Base-by-base conservation (phyloP, 1,140 invertebrate species). In the Nomia melanderi region DNA sequence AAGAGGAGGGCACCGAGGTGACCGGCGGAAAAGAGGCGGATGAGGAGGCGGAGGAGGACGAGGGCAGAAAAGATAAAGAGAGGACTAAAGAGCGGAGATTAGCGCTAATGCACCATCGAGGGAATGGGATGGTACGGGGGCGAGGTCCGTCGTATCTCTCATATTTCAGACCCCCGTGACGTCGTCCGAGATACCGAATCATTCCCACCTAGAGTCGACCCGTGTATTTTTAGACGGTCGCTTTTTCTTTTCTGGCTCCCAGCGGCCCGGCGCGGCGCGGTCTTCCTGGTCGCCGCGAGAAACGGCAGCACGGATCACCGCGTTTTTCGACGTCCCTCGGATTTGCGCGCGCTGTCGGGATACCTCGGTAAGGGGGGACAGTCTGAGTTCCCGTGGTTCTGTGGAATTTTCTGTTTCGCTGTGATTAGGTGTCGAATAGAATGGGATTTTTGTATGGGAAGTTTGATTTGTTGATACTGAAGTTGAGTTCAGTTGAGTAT, bases 11-110 rank as follows among this genome's bases (percentile, higher is more conserved):
- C 29, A 14, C 39, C 39, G 29, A 33, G 71, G 47, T 31, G 71
- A 25, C 29, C 29, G 47, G 59, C 60, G 63, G 25, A 39, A 67
- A 60, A 56, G 33, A 36, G 25, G 63, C 56, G 60, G 14, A 39
- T 53, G 66, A 60, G 29, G 57, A 69, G 66, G 82, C 77, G 85
- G 79, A 81, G 74, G 80, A 78, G 85, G 84, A 77, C 83, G 84
- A 81, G 78, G 79, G 82, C 79, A 87, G 86, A 85, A 87, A 89
- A 90, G 90, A 92, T 90, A 92, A 91, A 90, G 88, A 89, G 88
- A 91, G 90, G 89, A 91, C 90, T 92, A 92, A 92, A 92, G 91
- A 91, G 91, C 89, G 88, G 90, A 92, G 92, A 92, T 92, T 92
- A 92, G 91, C 90, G 90, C 91, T 92, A 92, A 92, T 92, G 92